phyloP scores from a whole-genome alignment of 2,797 vertebrate species.

The Passerculus sandwichensis region DNA sequence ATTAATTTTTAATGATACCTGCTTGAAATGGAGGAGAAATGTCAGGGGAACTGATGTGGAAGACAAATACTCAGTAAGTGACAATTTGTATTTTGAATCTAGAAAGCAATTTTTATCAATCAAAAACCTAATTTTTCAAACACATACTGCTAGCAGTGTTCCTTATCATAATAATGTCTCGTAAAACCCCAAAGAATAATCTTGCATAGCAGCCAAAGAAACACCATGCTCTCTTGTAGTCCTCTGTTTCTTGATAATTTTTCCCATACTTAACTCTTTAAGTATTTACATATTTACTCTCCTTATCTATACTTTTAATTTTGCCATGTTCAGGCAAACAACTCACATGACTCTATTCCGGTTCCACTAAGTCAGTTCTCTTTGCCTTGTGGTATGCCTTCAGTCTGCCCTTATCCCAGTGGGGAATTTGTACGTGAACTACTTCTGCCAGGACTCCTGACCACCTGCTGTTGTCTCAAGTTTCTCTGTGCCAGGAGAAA shows the following conservation, averaged over 20 bases:
- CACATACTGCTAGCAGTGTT: neutral
- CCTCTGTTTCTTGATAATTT: neutral
- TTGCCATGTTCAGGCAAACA: neutral
- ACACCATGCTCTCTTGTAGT: neutral
- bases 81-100: neutral
- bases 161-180: neutral
- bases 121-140: neutral
- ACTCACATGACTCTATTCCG: neutral
- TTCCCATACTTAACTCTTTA: neutral
- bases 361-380: neutral
- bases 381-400: neutral
- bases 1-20: conserved; percentile 76
- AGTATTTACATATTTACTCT: too few species aligned
- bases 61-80: conserved; percentile 79
- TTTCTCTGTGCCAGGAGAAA: neutral
- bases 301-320: neutral
- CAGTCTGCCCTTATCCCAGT: neutral
- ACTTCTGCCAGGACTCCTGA: neutral
- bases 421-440: neutral
- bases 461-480: neutral
- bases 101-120: neutral
- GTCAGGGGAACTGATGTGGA: conserved; percentile 19
- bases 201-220: neutral
- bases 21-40: conserved; percentile 73
- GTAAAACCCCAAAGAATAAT: neutral